Base-by-base conservation (phyloP, 2,888 invertebrate genomes). In the Apamea monoglypha region DNA sequence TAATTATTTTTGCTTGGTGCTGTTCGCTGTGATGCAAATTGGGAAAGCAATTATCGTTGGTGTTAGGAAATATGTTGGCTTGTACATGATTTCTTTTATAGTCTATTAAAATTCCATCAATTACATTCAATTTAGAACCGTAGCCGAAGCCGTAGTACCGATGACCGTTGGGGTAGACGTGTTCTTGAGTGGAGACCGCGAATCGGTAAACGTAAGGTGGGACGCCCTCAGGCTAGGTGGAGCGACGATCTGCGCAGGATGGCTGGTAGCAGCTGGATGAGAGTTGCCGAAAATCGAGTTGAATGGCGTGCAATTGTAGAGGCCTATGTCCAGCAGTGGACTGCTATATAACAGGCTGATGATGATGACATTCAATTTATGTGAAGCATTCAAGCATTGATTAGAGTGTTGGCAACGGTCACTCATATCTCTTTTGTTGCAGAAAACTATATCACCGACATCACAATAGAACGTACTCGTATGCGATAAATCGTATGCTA, bases 1-100 rank as follows among this genome's bases (percentile, higher is more conserved):
- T 86, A 84, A 83, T 86, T 81, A 90, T 90, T 91, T 90, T 89
- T 87, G 79, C 85, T 88, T 74, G 80, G 32, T 69, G 47, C 50
- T 76, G 68, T 83, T 81, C 83, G 59, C 21, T 72, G 71, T 85
- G 89, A 88, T 89, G 87, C 89, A 88, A 88, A 89, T 76, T 84
- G 80, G 87, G 81, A 85, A 88, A 85, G 85, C 87, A 85, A 88
- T 88, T 88, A 83, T 84, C 75, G 80, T 82, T 76, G 59, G 74
- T 74, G 82, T 87, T 89, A 56, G 44, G 87, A 81, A 87, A 84
- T 74, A 47, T 76, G 72, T 80, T 83, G 73, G 44, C 36, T 80
- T 63, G 50, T 68, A 76, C 71, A 78, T 63, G 76, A 78, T 83
- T 79, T 76, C 29, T 85, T 63, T 84, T 53, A 74, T 75, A 70